phyloP scores from a whole-genome alignment of 2,888 invertebrate genomes.

The Cerastis rubricosa region DNA sequence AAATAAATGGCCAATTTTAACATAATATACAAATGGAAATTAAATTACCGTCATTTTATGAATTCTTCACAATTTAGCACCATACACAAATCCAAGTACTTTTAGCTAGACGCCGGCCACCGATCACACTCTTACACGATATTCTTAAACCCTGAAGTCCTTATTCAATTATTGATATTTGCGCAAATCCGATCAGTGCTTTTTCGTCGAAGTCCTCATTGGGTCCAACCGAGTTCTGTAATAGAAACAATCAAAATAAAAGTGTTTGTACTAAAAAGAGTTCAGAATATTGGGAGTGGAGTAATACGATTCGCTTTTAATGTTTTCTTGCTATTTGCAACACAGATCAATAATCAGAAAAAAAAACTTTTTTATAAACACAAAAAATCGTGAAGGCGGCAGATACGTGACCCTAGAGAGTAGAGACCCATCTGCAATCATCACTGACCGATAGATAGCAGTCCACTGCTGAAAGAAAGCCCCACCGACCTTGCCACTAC shows the following conservation, averaged over 20 bases:
- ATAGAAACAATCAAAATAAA: conserved; percentile 70
- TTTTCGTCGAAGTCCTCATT: conserved; percentile 98
- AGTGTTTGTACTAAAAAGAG: background rate
- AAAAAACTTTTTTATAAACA: background rate
- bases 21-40: conserved; percentile 49
- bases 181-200: conserved; percentile 98
- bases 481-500: background rate
- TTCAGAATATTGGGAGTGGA: background rate
- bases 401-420: background rate
- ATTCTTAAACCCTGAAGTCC: conserved; percentile 35
- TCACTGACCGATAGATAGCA: background rate
- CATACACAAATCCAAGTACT: conserved; percentile 71
- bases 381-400: no score
- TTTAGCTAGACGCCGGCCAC: conserved; percentile 57
- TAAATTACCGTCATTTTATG: conserved; percentile 55
- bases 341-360: background rate
- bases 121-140: conserved; percentile 42
- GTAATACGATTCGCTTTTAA: background rate
- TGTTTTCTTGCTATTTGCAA: background rate
- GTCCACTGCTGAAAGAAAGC: background rate
- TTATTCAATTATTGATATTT: conserved; percentile 97
- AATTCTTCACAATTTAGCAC: conserved; percentile 73
- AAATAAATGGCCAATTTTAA: conserved; percentile 63
- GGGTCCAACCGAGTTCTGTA: conserved; percentile 92
- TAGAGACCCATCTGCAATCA: background rate